phyloP scores from a whole-genome alignment of 1,140 invertebrate genomes.

The Bombus consobrinus region DNA sequence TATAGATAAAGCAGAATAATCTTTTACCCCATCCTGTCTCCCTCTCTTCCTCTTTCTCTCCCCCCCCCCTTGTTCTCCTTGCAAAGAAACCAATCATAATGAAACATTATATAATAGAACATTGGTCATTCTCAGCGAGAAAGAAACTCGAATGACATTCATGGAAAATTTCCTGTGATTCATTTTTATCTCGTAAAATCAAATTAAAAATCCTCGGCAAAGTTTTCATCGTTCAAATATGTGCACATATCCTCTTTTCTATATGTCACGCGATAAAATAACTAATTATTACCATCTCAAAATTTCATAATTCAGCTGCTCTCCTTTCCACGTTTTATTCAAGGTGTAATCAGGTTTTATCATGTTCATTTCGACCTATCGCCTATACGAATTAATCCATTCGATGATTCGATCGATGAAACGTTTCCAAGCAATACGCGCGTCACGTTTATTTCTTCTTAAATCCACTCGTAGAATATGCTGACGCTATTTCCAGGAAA shows the following conservation, averaged over 20 bases:
- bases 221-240: not conserved
- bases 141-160: not conserved
- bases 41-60: too few relatives aligned
- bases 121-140: too few relatives aligned
- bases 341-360: not conserved
- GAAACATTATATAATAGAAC: not conserved
- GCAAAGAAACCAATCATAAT: not conserved
- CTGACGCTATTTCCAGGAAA: too few relatives aligned
- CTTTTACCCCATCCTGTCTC: too few relatives aligned
- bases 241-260: not conserved
- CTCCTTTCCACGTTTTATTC: not conserved
- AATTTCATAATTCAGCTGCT: not conserved
- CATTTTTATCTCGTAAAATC: not conserved
- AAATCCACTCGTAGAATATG: too few relatives aligned
- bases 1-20: too few relatives aligned
- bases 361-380: not conserved
- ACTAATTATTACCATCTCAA: not conserved
- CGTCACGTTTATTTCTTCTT: too few relatives aligned
- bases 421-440: too few relatives aligned
- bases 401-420: too few relatives aligned
- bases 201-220: too few relatives aligned
- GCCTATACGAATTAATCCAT: not conserved
- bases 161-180: not conserved
- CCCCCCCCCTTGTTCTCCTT: rapidly evolving
- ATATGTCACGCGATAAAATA: not conserved